Evolutionary conservation across 2,888 invertebrate genomes (phyloP).

Genomic region (Stegophylla sp.): DNA sequence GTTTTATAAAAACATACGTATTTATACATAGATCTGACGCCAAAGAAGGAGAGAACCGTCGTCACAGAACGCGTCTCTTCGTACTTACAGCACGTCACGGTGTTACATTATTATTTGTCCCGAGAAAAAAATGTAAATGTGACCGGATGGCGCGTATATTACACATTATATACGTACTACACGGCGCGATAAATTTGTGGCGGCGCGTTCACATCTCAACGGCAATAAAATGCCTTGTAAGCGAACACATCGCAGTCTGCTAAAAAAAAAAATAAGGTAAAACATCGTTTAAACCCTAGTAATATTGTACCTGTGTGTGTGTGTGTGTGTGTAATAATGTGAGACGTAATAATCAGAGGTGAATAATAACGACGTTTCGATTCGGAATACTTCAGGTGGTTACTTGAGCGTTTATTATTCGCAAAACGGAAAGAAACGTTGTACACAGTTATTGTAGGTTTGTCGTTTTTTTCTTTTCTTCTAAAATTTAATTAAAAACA

Average conservation of each 20-base stretch:
- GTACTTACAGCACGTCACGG: conserved; percentile 35
- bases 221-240: conserved; percentile 30
- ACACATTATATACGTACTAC: background rate
- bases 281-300: background rate
- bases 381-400: background rate
- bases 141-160: conserved; percentile 38
- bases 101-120: conserved; percentile 42
- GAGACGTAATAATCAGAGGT: conserved; percentile 4
- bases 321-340: background rate
- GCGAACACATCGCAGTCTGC: background rate
- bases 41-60: background rate
- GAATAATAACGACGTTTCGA: conserved; percentile 2
- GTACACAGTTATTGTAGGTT: background rate
- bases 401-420: background rate
- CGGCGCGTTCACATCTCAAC: background rate
- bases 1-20: no score
- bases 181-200: background rate
- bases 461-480: background rate
- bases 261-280: background rate
- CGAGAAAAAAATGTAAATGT: conserved; percentile 35
- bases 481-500: no score
- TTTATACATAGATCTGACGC: background rate
- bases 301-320: background rate
- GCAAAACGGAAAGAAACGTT: conserved; percentile 14
- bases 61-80: background rate